These are phyloP conservation scores for Sula dactylatra DNA, from an alignment of 2,113 vertebrate genomes.

Conservation along the genomic window DNA sequence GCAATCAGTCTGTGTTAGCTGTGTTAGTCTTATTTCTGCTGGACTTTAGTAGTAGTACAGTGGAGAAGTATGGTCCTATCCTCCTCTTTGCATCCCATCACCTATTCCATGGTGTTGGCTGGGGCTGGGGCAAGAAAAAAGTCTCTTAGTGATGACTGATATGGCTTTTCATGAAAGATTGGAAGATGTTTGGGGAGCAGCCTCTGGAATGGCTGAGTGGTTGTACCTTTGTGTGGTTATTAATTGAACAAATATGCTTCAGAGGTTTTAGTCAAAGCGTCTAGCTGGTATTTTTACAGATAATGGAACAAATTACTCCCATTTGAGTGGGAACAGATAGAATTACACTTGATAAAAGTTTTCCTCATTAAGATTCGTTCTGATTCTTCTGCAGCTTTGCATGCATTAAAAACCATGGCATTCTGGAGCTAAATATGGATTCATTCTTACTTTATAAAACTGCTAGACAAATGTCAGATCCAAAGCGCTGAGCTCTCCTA, in stretches of 20 bases:
- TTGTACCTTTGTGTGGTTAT: not conserved
- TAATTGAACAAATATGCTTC: not conserved
- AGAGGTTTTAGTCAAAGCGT: not conserved
- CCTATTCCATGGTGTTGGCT: not conserved
- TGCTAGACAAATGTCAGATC: not conserved
- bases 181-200: not conserved
- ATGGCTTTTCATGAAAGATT: not conserved
- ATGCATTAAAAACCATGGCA: not conserved
- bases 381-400: not conserved
- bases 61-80: not conserved
- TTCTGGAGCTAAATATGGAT: constrained; percentile 14
- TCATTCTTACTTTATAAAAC: not conserved
- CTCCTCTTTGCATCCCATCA: not conserved
- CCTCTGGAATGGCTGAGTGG: not conserved
- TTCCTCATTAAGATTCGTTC: constrained; percentile 19
- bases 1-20: not conserved
- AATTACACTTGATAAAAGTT: constrained; percentile 34
- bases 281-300: constrained; percentile 26
- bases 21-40: not conserved
- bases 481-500: not conserved
- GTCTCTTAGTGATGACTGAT: not conserved
- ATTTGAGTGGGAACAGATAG: constrained; percentile 2
- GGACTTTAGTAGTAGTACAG: not conserved
- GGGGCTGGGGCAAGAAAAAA: not conserved
- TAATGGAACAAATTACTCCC: constrained; percentile 21